A percentile compares a stretch with the other conserved stretches of the same genome.
Conservation (phyloP, 2,113 vertebrate genomes). For the Otis tarda region DNA sequence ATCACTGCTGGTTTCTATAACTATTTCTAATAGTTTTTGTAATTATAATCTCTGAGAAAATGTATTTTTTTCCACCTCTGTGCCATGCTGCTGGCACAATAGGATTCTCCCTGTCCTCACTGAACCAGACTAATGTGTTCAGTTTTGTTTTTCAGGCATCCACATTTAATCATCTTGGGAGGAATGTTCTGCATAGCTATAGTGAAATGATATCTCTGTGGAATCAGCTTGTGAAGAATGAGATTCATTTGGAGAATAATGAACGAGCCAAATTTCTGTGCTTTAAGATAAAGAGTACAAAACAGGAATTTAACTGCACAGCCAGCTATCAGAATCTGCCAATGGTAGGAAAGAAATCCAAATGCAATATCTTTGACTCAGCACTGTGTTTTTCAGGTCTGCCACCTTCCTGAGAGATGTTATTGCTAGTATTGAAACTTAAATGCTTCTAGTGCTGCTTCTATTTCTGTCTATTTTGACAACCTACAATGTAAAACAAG, state of each 20-base stretch:
- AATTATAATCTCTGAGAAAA: not conserved
- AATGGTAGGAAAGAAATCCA: slow-evolving; percentile 65
- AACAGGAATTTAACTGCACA: slow-evolving; percentile 77
- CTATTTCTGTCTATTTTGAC: not conserved
- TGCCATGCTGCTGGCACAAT: not conserved
- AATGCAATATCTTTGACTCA: not conserved
- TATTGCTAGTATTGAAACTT: not conserved
- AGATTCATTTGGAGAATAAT: slow-evolving; percentile 76
- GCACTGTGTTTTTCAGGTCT: not conserved
- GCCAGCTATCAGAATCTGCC: slow-evolving; percentile 69
- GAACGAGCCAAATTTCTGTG: slow-evolving; percentile 71
- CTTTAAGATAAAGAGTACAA: slow-evolving; percentile 74
- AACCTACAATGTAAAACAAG: not conserved
- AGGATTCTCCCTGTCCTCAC: not conserved
- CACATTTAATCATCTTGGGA: slow-evolving; percentile 66
- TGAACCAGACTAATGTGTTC: not conserved
- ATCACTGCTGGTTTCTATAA: not conserved
- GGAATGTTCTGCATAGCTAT: slow-evolving; percentile 74
- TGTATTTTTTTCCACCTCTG: not conserved
- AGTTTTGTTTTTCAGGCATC: slow-evolving; percentile 70
- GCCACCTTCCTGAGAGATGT: not conserved
- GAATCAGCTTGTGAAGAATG: slow-evolving; percentile 74
- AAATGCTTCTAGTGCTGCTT: not conserved
- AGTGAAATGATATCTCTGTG: slow-evolving; percentile 79
- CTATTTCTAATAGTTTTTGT: not conserved